Evolutionary conservation across 2,797 vertebrate genomes (phyloP).

Genomic region (Esox masquinongy): DNA sequence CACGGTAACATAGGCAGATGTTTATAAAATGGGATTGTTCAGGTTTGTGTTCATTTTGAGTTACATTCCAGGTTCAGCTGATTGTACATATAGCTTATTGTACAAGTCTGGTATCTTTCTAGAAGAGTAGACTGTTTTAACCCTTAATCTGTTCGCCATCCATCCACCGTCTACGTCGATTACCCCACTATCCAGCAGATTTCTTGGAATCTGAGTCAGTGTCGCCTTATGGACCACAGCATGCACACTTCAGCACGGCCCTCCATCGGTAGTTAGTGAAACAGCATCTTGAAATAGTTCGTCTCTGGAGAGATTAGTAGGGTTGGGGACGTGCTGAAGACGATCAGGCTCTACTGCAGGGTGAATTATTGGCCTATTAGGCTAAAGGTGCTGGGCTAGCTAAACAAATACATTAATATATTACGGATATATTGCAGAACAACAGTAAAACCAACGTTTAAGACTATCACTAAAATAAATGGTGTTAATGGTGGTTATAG

Average conservation of each 20-base stretch:
- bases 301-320: slow-evolving; percentile 1
- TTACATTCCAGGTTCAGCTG: neutral
- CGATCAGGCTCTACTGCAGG: no score
- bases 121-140: neutral
- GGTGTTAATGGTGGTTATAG: no score
- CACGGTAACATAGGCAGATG: neutral
- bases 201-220: neutral
- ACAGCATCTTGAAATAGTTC: neutral
- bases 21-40: neutral
- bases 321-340: no score
- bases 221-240: neutral
- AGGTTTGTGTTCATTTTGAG: neutral
- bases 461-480: no score
- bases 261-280: neutral
- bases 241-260: neutral
- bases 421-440: no score
- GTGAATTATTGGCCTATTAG: no score
- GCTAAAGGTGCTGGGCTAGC: no score
- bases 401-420: no score
- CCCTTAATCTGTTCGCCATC: neutral
- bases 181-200: neutral
- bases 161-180: neutral
- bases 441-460: no score
- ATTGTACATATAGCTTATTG: neutral
- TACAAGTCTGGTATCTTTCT: neutral